Base-by-base conservation (phyloP, 2,113 vertebrate genomes). In the Hystrix brachyura region DNA sequence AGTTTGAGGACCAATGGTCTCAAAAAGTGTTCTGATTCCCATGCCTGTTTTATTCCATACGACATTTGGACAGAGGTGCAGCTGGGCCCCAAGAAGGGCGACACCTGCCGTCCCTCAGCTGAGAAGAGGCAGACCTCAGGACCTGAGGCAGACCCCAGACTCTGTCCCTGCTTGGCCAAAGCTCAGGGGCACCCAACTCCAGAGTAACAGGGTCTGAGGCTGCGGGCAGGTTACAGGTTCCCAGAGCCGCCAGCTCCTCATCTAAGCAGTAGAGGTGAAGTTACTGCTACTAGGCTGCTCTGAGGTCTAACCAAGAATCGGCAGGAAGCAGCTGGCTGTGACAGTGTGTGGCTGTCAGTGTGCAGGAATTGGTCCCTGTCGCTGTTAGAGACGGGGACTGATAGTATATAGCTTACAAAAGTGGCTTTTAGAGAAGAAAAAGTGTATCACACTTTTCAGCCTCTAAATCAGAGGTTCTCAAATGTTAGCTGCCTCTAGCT, bases 291-390 rank as follows among this genome's bases (percentile, higher is more conserved):
- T 2, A 0, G 8, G 4, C 19, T 29, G 43, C 59, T 67, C 38
- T 12, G 67, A 38, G 55, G 59, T 46, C 48, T 60, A 51, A 82
- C 27, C 51, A 21, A 71, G 62, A 72, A 48, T 9, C 14, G 23
- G 5, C 0, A 10, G 18, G 7, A 53, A 48, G 76, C 86, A 29
- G 3, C 34, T 3, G 11, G 34, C 17, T 2, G 0, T 17, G 65
- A 25, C 0, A 25, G 8, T 46, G 27, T 3, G 3, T 13, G 34
- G 34, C n/a, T 25, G 1, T 79, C 12, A 67, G 34, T 0, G 13
- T 10, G 13, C 55, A 46, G 69, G 72, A 67, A 32, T 0, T 23
- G 59, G 57, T 46, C 78, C 25, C 23, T 29, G 5, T 21, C 3
- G 51, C 43, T 67, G 43, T 55, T 55, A 60, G 48, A 72, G 29